Percentiles rank a stretch among this genome's conserved stretches.
Conservation (phyloP, 2,113 vertebrate genomes). For the Pseudorasbora parva region DNA sequence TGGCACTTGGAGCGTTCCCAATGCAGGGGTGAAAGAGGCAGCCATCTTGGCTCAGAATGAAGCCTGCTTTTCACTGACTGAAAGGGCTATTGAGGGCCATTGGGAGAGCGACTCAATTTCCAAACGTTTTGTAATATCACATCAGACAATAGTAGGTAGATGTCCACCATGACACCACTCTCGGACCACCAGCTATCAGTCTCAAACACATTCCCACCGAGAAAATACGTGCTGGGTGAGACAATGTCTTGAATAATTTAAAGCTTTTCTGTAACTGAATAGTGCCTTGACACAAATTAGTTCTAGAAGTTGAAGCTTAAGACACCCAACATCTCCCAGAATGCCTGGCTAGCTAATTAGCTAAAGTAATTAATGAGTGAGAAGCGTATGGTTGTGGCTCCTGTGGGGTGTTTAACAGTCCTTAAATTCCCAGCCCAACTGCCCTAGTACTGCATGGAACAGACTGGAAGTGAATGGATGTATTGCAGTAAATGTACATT, state of each 20-base stretch:
- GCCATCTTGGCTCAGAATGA: conserved; percentile 8
- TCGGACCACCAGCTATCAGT: not conserved
- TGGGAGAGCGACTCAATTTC: not conserved
- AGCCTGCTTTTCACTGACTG: not conserved
- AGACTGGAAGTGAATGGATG: not conserved
- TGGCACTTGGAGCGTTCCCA: not conserved
- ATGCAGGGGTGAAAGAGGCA: not conserved
- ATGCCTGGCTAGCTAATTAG: conserved; percentile 67
- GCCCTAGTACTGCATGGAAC: conserved; percentile 24
- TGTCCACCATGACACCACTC: conserved; percentile 11
- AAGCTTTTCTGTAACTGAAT: conserved; percentile 71
- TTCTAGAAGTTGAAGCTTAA: conserved; percentile 69
- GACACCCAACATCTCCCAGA: conserved; percentile 60
- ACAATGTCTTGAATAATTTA: conserved; percentile 70
- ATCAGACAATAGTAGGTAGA: conserved; percentile 6
- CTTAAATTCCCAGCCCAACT: conserved; percentile 30
- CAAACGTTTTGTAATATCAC: not conserved
- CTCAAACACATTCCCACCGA: not conserved
- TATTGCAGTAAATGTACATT: not conserved
- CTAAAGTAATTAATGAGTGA: conserved; percentile 67
- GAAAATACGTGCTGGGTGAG: conserved; percentile 2
- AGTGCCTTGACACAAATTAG: conserved; percentile 71
- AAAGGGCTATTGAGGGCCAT: not conserved
- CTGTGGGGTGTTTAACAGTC: conserved; percentile 39
- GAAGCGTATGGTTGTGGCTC: conserved; percentile 50